Percentiles rank a stretch among this genome's conserved stretches.
Evolutionary conservation across 2,888 invertebrate species (phyloP).

Genomic region (Microplitis deprimator): DNA sequence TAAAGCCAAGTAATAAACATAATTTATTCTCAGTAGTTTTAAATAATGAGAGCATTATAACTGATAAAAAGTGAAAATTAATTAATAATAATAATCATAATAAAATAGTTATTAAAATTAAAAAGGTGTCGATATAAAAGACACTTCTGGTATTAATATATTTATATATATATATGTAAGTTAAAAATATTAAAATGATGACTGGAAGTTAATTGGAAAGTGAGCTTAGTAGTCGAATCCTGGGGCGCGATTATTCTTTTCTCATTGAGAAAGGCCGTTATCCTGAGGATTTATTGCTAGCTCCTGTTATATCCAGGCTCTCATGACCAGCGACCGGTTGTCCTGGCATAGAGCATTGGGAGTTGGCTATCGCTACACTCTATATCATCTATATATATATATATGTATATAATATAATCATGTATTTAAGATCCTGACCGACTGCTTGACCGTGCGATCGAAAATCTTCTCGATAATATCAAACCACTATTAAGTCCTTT

Average conservation of each 20-base stretch:
- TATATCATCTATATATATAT: neutral
- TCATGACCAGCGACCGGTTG: slow-evolving; percentile 53
- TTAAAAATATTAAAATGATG: slow-evolving; percentile 9
- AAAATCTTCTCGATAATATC: slow-evolving; percentile 53
- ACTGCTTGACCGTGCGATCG: slow-evolving; percentile 53
- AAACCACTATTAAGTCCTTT: slow-evolving; percentile 25
- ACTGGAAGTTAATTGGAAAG: slow-evolving; percentile 53
- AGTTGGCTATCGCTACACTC: slow-evolving; percentile 27
- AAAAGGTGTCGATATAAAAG: slow-evolving; percentile 19
- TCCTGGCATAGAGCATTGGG: slow-evolving; percentile 33
- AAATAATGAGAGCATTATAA: no score
- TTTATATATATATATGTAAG: no score
- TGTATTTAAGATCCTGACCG: slow-evolving; percentile 45
- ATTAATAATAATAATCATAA: no score
- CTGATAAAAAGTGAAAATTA: no score
- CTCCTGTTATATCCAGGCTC: slow-evolving; percentile 53
- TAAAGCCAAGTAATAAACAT: neutral
- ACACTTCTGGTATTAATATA: no score
- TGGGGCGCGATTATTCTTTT: slow-evolving; percentile 42
- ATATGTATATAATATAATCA: neutral
- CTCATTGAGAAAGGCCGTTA: slow-evolving; percentile 49
- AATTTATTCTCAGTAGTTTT: neutral
- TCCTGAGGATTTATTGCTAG: slow-evolving; percentile 53
- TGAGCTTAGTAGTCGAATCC: slow-evolving; percentile 39
- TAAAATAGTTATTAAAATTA: neutral